Evolutionary conservation across 1,140 invertebrate genomes (phyloP), one percentile per base, ranked within the genome.

Genomic region (Cydia amplana): DNA sequence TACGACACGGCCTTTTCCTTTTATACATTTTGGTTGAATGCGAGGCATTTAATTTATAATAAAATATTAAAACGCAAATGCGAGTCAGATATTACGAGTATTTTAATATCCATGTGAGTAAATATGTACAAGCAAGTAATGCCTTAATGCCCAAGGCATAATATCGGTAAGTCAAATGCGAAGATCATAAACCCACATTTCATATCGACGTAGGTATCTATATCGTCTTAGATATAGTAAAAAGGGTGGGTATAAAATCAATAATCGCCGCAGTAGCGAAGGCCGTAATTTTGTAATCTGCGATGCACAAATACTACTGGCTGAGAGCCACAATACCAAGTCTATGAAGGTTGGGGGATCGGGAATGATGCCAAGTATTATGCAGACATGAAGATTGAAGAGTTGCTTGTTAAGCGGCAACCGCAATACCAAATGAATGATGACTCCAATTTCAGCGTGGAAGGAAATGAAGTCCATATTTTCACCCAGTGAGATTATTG

Each of bases 281-380:
- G 70, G 73, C 74, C 49, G 75, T 79, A 83, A 81, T 81, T 77
- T 77, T 77, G 75, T 76, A 79, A 77, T 79, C 46, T 46, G 51
- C 43, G 65, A 83, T 81, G 78, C 79, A 79, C 73, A 81, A 75
- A 76, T 75, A 76, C 78, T 73, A 78, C 76, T 83, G 80, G 79
- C 79, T 80, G 75, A 77, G 72, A 79, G 82, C 77, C 79, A 83
- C 76, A 79, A 82, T 75, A 75, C 36, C 7, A 51, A 79, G 74
- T 75, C 77, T 77, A 80, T 79, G 79, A 74, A 80, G 75, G 80
- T 81, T 80, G 18, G 63, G 63, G 49, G 28, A 78, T 77, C 25
- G 82, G 81, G 78, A 85, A 78, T 79, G 81, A 83, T 88, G 89
- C 87, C 87, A 91, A 91, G 77, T 84, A 83, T 84, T 84, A 85